Base-by-base conservation (phyloP, 1,140 invertebrate genomes). In the Drosophila pallidifrons region DNA sequence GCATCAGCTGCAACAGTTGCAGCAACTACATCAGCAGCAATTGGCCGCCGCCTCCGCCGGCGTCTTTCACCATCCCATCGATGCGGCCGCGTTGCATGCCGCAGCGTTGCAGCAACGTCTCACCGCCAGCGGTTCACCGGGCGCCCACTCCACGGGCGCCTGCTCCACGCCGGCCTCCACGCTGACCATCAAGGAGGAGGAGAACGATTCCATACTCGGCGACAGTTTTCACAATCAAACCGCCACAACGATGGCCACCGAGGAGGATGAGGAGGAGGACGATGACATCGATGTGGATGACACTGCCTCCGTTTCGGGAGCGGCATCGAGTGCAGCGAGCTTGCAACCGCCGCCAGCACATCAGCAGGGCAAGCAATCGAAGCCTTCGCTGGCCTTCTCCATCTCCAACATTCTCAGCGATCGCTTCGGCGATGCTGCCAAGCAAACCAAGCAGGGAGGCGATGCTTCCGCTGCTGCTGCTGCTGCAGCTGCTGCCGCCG, bases 391-490 rank as follows among this genome's bases (percentile, higher is more conserved):
- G 59, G 89, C 86, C 38, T 93, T 93, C 46, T 92, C 91, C 57
- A 93, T 93, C n/a, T 91, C 90, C 0, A 93, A 93, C 38, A 93
- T 93, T 30, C 65, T 93, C 5, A 92, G 92, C 71, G 92, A 93
- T 78, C 90, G 90, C 43, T 92, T 92, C 16, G 92, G 92, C 13
- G 88, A 92, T 55, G 71, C 60, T 6, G 71, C 71, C 52, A 83
- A 82, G 49, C 46, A 67, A 6, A 47, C 35, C 51, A 82, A 77
- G 7, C 64, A 54, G 55, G 63, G 43, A 20, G 79, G 43, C 20
- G 81, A 78, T 3, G 46, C 71, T 20, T 43, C 68, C 7, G 6
- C 67, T 32, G 20, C 49, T 32, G 59, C 35, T 0, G 71, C 10
- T 25, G 35, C 63, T 6, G 11, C 51, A 16, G 59, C 38, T 0